phyloP scores from a whole-genome alignment of 2,797 vertebrate species.

The Bradypodion pumilum region DNA sequence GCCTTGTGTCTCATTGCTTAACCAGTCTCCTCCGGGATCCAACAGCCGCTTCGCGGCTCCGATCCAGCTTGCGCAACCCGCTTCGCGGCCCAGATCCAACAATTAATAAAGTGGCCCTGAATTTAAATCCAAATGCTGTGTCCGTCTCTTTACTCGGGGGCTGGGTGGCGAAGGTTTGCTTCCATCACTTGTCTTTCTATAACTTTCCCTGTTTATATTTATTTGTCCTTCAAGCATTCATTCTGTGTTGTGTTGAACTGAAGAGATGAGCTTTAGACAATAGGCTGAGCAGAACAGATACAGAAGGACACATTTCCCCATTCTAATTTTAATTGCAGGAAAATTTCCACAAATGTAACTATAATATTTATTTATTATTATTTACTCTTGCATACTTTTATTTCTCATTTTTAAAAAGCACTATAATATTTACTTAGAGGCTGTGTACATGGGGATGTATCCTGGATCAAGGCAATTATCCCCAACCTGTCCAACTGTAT shows the following conservation, averaged over 20 bases:
- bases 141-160: no score
- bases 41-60: no score
- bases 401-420: not conserved
- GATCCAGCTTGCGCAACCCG: no score
- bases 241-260: not conserved
- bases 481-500: no score
- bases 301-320: not conserved
- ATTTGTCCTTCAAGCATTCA: slow-evolving; percentile 13
- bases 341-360: not conserved
- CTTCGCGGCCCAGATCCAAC: no score
- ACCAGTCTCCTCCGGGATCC: no score
- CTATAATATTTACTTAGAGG: no score
- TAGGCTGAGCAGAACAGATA: not conserved
- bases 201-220: slow-evolving; percentile 7
- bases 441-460: no score
- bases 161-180: not conserved
- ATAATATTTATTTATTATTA: not conserved
- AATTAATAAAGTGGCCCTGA: no score
- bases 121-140: no score
- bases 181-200: not conserved
- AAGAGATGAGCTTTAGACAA: not conserved
- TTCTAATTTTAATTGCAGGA: not conserved
- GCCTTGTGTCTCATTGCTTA: no score
- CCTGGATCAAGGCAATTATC: no score
- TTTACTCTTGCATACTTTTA: not conserved